Percentiles rank a stretch among this genome's conserved stretches.
Evolutionary conservation across 2,888 invertebrate species (phyloP).

Genomic region (Plagodis pulveraria): DNA sequence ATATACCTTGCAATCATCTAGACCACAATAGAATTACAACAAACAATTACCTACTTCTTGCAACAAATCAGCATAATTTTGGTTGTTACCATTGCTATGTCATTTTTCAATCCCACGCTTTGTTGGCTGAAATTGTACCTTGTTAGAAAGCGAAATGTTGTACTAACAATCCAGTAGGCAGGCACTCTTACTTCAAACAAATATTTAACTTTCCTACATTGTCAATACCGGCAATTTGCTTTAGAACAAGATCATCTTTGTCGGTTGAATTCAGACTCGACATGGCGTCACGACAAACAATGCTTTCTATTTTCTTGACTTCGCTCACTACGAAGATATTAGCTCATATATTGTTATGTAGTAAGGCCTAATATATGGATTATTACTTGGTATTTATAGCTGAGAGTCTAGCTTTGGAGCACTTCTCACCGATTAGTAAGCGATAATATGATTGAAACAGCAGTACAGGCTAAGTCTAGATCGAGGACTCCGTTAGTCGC

Average conservation of each 20-base stretch:
- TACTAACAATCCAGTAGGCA: constrained; percentile 7
- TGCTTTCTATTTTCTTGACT: constrained; percentile 3
- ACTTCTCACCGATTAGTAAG: too few relatives aligned
- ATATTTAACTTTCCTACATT: constrained; percentile 24
- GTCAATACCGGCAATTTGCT: constrained; percentile 22
- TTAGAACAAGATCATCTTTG: constrained; percentile 21
- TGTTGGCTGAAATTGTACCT: constrained; percentile 11
- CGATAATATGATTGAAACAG: too few relatives aligned
- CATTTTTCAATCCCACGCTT: constrained; percentile 19
- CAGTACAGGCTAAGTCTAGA: too few relatives aligned
- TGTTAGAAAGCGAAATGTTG: constrained; percentile 21
- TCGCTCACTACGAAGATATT: too few relatives aligned
- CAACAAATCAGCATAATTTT: constrained; percentile 1
- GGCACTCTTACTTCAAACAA: constrained; percentile 9
- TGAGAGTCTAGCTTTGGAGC: too few relatives aligned
- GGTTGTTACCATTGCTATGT: constrained; percentile 6
- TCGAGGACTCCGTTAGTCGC: too few relatives aligned
- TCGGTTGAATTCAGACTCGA: constrained; percentile 2
- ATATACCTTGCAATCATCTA: background rate
- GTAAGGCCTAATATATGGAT: background rate
- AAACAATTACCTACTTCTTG: background rate
- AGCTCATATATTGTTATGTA: too few relatives aligned
- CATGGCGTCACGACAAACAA: constrained; percentile 8
- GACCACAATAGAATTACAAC: background rate
- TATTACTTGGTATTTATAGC: background rate